Percentiles rank a stretch among this genome's conserved stretches.
Conservation (phyloP, 2,888 invertebrate genomes). For the Lasioglossum villosulum region DNA sequence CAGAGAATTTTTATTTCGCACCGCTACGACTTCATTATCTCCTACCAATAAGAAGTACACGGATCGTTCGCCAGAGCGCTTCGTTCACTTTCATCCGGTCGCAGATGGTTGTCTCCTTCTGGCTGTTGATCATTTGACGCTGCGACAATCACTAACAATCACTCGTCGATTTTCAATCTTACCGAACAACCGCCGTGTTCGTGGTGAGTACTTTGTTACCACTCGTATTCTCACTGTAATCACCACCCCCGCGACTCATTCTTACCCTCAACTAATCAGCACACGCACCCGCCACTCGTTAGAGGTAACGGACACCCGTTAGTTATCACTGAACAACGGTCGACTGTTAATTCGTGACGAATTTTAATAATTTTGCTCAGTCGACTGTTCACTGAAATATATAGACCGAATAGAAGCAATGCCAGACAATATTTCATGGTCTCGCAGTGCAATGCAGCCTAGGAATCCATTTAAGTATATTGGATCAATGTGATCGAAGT, state of each 20-base stretch:
- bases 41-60: conserved; percentile 57
- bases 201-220: conserved; percentile 31
- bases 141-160: conserved; percentile 6
- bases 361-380: background rate
- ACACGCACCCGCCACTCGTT: no score
- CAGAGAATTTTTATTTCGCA: conserved; percentile 17
- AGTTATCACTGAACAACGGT: background rate
- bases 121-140: conserved; percentile 37
- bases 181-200: background rate
- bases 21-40: conserved; percentile 59
- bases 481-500: conserved; percentile 67
- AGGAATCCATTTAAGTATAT: conserved; percentile 77
- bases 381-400: conserved; percentile 6
- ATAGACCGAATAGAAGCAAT: conserved; percentile 24
- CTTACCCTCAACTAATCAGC: background rate
- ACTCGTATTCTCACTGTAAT: background rate
- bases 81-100: conserved; percentile 43
- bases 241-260: no score
- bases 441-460: conserved; percentile 52
- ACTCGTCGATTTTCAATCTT: background rate
- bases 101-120: conserved; percentile 50
- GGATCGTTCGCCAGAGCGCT: conserved; percentile 63
- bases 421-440: conserved; percentile 38
- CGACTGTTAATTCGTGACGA: background rate
- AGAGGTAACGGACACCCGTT: background rate